Percentiles rank a stretch among this genome's conserved stretches.
Evolutionary conservation across 2,113 vertebrate genomes (phyloP).

Genomic region (Aldabrachelys gigantea): DNA sequence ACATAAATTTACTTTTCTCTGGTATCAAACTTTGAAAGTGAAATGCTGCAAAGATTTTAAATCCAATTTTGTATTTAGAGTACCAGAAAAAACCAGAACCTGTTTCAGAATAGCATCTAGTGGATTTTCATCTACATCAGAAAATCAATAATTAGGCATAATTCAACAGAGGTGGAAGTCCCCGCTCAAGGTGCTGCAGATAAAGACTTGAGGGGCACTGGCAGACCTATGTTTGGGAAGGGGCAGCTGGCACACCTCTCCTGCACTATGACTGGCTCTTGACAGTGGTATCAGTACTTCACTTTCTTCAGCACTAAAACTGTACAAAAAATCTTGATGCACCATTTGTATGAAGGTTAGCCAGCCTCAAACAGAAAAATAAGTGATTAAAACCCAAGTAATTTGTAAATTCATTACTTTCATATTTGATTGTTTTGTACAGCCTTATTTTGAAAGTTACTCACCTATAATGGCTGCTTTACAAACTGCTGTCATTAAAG

Average conservation of each 20-base stretch:
- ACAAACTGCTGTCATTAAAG: constrained; percentile 98
- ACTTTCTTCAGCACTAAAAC: rapidly evolving
- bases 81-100: background rate
- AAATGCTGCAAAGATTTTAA: background rate
- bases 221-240: background rate
- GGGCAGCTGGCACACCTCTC: background rate
- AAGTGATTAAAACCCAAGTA: background rate
- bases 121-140: background rate
- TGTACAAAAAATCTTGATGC: background rate
- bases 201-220: background rate
- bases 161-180: rapidly evolving
- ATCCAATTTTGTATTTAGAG: background rate
- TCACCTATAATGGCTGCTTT: constrained; percentile 98
- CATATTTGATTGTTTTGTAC: background rate
- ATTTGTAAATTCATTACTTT: background rate
- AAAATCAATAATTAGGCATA: background rate
- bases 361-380: background rate
- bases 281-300: rapidly evolving
- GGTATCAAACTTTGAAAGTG: background rate
- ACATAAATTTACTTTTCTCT: background rate
- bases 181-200: background rate
- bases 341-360: background rate
- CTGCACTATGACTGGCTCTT: rapidly evolving
- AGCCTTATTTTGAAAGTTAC: constrained; percentile 32
- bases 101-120: background rate